Conservation (phyloP, 1,140 invertebrate genomes). For the Drosophila repleta region DNA sequence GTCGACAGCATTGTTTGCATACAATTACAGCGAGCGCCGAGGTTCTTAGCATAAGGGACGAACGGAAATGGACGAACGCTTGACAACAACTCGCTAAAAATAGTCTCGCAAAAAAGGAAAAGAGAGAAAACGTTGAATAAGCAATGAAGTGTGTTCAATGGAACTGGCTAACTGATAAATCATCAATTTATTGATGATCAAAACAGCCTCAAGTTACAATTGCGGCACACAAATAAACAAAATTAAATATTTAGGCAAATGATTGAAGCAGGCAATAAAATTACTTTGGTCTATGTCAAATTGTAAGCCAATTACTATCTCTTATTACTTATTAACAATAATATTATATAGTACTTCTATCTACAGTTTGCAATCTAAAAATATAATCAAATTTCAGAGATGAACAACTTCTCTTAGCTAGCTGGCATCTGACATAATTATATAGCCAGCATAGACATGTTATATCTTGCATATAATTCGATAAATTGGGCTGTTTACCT, state of each 20-base stretch:
- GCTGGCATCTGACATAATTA: no score
- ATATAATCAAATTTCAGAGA: no score
- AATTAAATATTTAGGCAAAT: background rate
- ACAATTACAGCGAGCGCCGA: constrained; percentile 69
- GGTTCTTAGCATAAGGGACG: constrained; percentile 12
- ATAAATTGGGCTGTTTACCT: background rate
- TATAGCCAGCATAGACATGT: no score
- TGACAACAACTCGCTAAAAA: constrained; percentile 10
- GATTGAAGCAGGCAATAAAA: background rate
- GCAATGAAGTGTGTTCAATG: constrained; percentile 12
- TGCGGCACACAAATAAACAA: background rate
- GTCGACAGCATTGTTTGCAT: constrained; percentile 73
- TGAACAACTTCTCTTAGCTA: no score
- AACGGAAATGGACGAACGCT: background rate
- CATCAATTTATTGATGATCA: constrained; percentile 5
- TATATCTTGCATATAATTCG: no score
- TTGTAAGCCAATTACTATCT: no score
- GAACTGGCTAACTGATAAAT: background rate
- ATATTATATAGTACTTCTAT: no score
- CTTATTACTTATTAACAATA: no score
- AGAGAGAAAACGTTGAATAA: constrained; percentile 5
- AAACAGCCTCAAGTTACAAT: background rate
- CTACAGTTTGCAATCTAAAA: no score
- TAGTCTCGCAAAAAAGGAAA: background rate
- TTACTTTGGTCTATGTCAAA: no score